Evolutionary conservation across 2,797 vertebrate genomes (phyloP), one percentile per base, ranked within the genome.

Genomic region (Manis javanica): DNA sequence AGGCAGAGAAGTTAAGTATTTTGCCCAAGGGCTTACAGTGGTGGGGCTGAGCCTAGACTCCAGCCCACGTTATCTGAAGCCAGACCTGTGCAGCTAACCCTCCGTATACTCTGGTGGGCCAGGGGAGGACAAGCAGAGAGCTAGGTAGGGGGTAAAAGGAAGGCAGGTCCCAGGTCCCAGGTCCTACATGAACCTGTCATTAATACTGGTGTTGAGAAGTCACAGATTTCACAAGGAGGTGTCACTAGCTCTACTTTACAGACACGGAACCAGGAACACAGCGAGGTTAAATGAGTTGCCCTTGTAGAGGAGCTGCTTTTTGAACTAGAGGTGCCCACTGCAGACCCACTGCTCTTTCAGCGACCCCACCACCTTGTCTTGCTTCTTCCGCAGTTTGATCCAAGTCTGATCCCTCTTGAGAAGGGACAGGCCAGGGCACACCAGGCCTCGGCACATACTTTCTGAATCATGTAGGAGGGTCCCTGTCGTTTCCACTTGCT

Each of bases 111-210:
- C 24, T 21, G 29, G 12, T 0, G 5, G 37, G 90, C 34, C 57
- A 15, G 68, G n/a, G 26, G 34, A 26, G 29, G 55, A 51, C 24
- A 14, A 46, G 24, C 42, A 21, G 53, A 66, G 72, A 57, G 85
- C 55, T 42, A 15, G n/a, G 46, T 2, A 7, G 6, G 13, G 34
- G 63, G 2, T 21, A 18, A 63, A 61, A 61, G 64, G 31, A 63
- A 89, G 66, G 61, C 19, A 3, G 74, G 26, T n/a, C 0, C 16
- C 3, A 6, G 34, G 63, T 5, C 15, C 24, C 55, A 16, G 49
- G 12, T 53, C 55, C 23, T 1, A 2, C 0, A 0, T 1, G 5
- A 59, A 6, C 15, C 29, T 64, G 7, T 19, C n/a, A 3, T 53
- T n/a, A 19, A 12, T 57, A 18, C 4, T 13, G 29, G 49, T 23